Percentiles rank a stretch among this genome's conserved stretches.
Evolutionary conservation across 2,888 invertebrate genomes (phyloP).

Genomic region (Caenorhabditis sp.): DNA sequence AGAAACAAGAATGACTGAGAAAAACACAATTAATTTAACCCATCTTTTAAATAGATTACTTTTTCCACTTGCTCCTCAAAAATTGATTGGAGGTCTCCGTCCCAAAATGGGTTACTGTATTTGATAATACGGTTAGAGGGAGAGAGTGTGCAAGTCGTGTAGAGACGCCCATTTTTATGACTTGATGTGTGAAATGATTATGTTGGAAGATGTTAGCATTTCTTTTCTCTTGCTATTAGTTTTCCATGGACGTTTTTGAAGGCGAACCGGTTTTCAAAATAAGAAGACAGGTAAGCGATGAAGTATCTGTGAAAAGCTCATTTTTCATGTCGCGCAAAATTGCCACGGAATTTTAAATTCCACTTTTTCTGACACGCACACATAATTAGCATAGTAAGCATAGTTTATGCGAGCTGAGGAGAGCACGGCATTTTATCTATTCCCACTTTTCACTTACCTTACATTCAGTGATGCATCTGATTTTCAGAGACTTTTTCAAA

Average conservation of each 20-base stretch:
- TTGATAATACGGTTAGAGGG: too few species aligned
- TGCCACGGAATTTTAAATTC: neutral
- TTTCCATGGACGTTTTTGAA: neutral
- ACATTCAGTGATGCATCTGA: too few species aligned
- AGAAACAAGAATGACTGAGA: neutral
- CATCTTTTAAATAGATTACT: neutral
- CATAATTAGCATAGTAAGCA: constrained; percentile 42
- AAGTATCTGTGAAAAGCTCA: neutral
- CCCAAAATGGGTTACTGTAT: neutral
- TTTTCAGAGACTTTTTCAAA: neutral
- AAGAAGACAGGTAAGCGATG: neutral
- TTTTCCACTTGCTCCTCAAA: neutral
- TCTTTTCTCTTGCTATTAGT: neutral
- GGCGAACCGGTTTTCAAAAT: neutral
- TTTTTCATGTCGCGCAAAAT: neutral
- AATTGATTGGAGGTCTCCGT: neutral
- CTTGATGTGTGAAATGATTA: neutral
- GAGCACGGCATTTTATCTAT: neutral
- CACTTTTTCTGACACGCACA: neutral
- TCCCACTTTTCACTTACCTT: neutral
- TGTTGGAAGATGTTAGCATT: neutral
- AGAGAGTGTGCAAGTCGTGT: too few species aligned
- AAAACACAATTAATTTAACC: neutral
- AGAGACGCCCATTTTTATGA: neutral
- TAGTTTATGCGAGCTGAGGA: constrained; percentile 28